Evolutionary conservation across 37 sponge, comb jelly and placozoan species (phyloP).

Genomic region (Eunapius fragilis): DNA sequence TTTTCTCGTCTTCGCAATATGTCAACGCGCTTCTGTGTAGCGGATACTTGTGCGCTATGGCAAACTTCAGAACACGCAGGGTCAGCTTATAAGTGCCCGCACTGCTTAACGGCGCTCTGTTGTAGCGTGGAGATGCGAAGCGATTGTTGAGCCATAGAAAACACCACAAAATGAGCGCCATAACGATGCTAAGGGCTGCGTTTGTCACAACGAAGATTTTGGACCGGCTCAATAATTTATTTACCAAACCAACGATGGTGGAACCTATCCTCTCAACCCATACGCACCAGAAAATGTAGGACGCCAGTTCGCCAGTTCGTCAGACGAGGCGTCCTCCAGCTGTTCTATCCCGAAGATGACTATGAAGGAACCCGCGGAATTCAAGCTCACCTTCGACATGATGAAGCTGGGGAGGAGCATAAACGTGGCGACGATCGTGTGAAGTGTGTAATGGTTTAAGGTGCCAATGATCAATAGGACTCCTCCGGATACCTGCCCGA

Average conservation of each 20-base stretch:
- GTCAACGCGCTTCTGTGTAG: slow-evolving; percentile 1
- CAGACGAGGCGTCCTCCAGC: background rate
- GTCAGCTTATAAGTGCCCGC: background rate
- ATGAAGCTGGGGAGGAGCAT: background rate
- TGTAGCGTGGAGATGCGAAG: background rate
- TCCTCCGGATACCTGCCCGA: background rate
- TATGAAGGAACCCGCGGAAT: too few relatives aligned
- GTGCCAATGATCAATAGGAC: background rate
- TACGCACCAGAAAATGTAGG: background rate
- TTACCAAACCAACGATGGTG: background rate
- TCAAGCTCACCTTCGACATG: background rate
- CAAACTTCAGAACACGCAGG: background rate
- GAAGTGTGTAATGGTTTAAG: background rate
- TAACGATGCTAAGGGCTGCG: background rate
- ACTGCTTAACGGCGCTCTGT: background rate
- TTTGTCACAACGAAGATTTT: background rate
- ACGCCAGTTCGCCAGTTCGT: background rate
- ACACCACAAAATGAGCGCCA: background rate
- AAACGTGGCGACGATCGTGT: background rate
- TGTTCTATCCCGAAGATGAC: background rate
- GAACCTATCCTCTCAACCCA: background rate
- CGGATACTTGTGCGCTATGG: background rate
- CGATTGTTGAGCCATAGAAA: background rate
- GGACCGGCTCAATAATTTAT: too few relatives aligned
- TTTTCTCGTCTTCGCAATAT: background rate